Percentiles rank a stretch among this genome's conserved stretches.
Conservation (phyloP, 2,888 invertebrate genomes). For the Phragmatobia fuliginosa region DNA sequence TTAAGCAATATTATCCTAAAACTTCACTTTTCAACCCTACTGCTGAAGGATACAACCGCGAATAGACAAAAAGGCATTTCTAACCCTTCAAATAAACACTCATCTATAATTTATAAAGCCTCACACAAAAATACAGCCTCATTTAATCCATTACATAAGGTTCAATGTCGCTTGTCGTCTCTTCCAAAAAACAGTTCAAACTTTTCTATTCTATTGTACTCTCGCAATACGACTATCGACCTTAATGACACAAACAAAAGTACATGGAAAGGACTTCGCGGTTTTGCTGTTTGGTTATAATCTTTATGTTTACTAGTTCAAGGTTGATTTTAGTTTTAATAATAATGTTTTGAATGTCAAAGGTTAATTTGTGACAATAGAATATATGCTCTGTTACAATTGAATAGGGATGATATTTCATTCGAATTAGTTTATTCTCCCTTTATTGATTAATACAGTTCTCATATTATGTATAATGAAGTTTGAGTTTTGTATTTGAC, state of each 20-base stretch:
- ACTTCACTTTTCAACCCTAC: slow-evolving; percentile 8
- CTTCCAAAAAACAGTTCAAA: slow-evolving; percentile 39
- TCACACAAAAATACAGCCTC: slow-evolving; percentile 55
- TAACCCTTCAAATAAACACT: slow-evolving; percentile 52
- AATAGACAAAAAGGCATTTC: slow-evolving; percentile 40
- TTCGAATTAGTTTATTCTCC: neutral
- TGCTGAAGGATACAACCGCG: slow-evolving; percentile 30
- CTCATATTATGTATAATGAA: neutral
- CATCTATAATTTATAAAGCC: slow-evolving; percentile 54
- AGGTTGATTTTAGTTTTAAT: slow-evolving; percentile 24
- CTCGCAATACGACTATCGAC: slow-evolving; percentile 56
- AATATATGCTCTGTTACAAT: slow-evolving; percentile 9
- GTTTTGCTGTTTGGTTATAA: slow-evolving; percentile 19
- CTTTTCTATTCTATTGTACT: slow-evolving; percentile 34
- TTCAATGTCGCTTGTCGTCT: slow-evolving; percentile 52
- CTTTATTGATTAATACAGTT: slow-evolving; percentile 9
- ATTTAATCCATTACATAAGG: slow-evolving; percentile 49
- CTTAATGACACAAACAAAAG: slow-evolving; percentile 58
- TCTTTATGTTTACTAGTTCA: slow-evolving; percentile 16
- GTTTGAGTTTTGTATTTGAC: neutral
- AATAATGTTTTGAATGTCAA: neutral
- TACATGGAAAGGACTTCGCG: slow-evolving; percentile 29
- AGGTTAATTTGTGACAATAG: slow-evolving; percentile 15
- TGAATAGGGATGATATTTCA: slow-evolving; percentile 7
- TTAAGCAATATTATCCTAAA: neutral